These are phyloP conservation scores for Mionectes olivaceus DNA, from an alignment of 2,797 vertebrate genomes.

Conservation along the genomic window DNA sequence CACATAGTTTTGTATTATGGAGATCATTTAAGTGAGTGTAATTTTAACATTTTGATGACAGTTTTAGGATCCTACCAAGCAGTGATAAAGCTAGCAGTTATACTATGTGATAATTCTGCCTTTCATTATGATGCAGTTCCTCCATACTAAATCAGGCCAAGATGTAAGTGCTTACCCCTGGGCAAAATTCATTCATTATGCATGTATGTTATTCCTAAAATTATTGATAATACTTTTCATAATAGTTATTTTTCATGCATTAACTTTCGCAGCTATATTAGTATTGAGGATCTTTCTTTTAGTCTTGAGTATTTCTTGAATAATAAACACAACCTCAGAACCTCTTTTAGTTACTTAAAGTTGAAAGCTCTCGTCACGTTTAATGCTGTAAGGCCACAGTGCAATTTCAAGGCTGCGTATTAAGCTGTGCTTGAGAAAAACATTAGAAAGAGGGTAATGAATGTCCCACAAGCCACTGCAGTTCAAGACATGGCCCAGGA, in stretches of 20 bases:
- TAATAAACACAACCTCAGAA: constrained; percentile 71
- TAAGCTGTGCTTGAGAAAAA: not conserved
- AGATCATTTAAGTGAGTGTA: constrained; percentile 51
- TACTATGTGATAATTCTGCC: constrained; percentile 86
- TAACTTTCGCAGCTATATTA: constrained; percentile 87
- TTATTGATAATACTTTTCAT: constrained; percentile 92
- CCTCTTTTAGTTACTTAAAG: constrained; percentile 12
- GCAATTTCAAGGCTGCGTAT: constrained; percentile 3
- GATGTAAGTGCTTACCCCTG: constrained; percentile 85
- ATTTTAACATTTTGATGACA: constrained; percentile 76
- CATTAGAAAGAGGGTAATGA: not conserved
- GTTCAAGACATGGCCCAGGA: not conserved
- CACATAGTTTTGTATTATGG: constrained; percentile 16
- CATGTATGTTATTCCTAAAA: constrained; percentile 90
- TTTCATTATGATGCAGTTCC: constrained; percentile 83
- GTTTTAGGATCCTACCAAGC: constrained; percentile 77
- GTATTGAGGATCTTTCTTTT: constrained; percentile 88
- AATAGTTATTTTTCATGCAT: constrained; percentile 91
- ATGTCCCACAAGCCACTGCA: not conserved
- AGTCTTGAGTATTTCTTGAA: constrained; percentile 79
- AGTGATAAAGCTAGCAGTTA: constrained; percentile 78
- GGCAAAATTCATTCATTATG: constrained; percentile 92
- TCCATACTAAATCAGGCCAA: constrained; percentile 84
- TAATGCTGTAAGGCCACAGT: constrained; percentile 45
- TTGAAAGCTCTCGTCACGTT: constrained; percentile 62